Conservation (phyloP, 2,797 vertebrate genomes). For the Muraenolepis orangiensis region DNA sequence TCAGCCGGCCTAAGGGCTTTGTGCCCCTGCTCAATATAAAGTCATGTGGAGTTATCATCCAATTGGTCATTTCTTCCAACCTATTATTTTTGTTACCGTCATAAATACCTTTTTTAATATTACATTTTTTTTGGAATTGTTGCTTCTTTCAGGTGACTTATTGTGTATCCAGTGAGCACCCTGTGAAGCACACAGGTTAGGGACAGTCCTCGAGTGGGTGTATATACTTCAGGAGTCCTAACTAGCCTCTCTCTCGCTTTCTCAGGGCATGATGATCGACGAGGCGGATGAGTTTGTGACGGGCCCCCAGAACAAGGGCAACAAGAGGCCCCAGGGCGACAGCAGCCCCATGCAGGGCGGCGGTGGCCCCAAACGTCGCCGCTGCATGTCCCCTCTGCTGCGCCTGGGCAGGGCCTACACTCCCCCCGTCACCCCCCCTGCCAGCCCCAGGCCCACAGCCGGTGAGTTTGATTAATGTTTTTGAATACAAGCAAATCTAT, state of each 20-base stretch:
- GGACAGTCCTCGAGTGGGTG: not conserved
- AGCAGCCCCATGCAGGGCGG: conserved; percentile 78
- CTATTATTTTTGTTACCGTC: not conserved
- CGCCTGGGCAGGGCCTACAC: conserved; percentile 80
- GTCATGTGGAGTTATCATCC: not conserved
- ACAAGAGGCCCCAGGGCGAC: conserved; percentile 84
- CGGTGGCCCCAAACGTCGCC: conserved; percentile 85
- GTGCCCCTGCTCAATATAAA: not conserved
- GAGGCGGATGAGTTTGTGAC: conserved; percentile 96
- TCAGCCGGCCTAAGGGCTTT: not conserved
- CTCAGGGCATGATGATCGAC: conserved; percentile 96
- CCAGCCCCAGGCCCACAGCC: conserved; percentile 63
- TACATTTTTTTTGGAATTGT: too few relatives aligned
- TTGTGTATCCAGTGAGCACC: not conserved
- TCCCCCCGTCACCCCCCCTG: conserved; percentile 69
- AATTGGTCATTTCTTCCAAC: not conserved
- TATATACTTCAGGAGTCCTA: not conserved
- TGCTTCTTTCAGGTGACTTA: not conserved
- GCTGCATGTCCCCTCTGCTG: conserved; percentile 90
- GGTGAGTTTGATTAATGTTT: conserved; percentile 38
- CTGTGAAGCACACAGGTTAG: not conserved
- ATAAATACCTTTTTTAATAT: not conserved
- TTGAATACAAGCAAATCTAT: too few relatives aligned
- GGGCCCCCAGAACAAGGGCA: conserved; percentile 86
- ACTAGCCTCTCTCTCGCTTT: conserved; percentile 15